Evolutionary conservation across 1,140 invertebrate genomes (phyloP), one percentile per base, ranked within the genome.

Genomic region (Sarcophaga peregrina): DNA sequence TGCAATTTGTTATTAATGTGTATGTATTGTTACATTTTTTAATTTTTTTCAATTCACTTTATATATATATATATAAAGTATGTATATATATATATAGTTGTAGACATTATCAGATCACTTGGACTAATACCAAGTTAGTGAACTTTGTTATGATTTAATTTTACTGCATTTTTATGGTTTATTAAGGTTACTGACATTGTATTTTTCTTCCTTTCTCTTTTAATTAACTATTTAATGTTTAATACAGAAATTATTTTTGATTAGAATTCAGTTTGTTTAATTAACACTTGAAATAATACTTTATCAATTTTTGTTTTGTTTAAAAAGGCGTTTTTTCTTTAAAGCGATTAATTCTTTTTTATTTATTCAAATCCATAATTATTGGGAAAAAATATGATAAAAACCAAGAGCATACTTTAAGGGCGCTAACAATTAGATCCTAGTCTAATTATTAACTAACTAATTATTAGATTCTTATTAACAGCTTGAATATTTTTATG

Each of bases 111-210:
- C 20, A 7, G n/a, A 68, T 68, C 50, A 52, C 8, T 68, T 68
- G n/a, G 20, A 68, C 17, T 20, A n/a, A 68, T 10, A 68, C 20
- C 20, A 62, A 62, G n/a, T 15, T 62, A 15, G 54, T 52, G 62
- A 68, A 68, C 62, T 68, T 48, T 76, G 45, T 52, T 52, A 52
- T 78, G 47, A 52, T 78, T 48, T 50, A 25, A 52, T 48, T 48
- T 76, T 76, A 15, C 20, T 78, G 47, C 75, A 78, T 78, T 50
- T 78, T 52, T 78, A 78, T 78, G 75, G 75, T 78, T 78, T 78
- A 78, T n/a, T 52, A 50, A 78, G 46, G 13, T 47, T 76, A 76
- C 46, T 75, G 73, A 48, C 47, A 17, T 47, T 47, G n/a, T 48
- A 5, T 48, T 48, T 47, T 47, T 75, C 20, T 62, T 4, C 15